A percentile compares a stretch with the other conserved stretches of the same genome.
These are phyloP conservation scores for Gasteruption jaculator DNA, from an alignment of 2,888 invertebrate species.

Conservation along the genomic window DNA sequence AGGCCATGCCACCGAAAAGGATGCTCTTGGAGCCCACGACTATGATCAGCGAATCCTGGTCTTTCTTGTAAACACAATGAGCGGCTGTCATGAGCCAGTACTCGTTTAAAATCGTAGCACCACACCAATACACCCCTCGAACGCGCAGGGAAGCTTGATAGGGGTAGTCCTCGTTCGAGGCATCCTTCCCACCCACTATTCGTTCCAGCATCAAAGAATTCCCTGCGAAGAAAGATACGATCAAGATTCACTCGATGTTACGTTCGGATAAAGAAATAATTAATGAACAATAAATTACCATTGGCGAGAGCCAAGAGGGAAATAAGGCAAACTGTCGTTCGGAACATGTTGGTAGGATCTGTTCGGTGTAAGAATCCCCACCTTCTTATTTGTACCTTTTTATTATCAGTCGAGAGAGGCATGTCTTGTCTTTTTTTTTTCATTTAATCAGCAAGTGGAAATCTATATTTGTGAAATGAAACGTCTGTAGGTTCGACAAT, in stretches of 20 bases:
- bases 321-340: constrained; percentile 10
- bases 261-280: no score
- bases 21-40: constrained; percentile 25
- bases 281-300: constrained; percentile 2
- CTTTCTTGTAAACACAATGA: constrained; percentile 23
- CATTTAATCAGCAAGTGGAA: no score
- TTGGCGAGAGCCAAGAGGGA: background rate
- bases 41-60: constrained; percentile 10
- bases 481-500: no score
- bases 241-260: background rate
- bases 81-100: constrained; percentile 26
- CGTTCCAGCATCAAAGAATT: constrained; percentile 10
- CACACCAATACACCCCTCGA: constrained; percentile 24
- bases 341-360: constrained; percentile 2
- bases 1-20: constrained; percentile 22
- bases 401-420: constrained; percentile 21
- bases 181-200: constrained; percentile 24
- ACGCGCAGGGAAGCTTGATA: constrained; percentile 26
- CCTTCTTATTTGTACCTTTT: constrained; percentile 16
- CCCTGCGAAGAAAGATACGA: background rate
- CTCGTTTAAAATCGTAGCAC: constrained; percentile 24
- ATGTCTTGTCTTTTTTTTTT: no score
- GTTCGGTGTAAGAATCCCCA: constrained; percentile 6
- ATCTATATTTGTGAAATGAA: no score
- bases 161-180: constrained; percentile 22